A percentile compares a stretch with the other conserved stretches of the same genome.
Conservation (phyloP, 2,113 vertebrate species). For the Ovis canadensis region DNA sequence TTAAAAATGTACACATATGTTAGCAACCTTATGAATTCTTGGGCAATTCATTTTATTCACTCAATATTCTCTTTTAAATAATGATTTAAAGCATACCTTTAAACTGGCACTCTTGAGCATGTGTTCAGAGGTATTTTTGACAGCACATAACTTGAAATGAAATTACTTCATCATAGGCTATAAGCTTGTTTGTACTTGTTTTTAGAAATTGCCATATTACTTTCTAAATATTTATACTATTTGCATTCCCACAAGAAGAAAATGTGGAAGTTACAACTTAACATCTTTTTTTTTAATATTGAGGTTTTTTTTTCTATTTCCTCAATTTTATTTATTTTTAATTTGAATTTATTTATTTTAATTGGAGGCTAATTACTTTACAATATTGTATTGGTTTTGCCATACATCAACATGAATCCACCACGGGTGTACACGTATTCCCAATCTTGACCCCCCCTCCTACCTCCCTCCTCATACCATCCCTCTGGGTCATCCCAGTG, state of each 20-base stretch:
- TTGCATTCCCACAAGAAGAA: neutral
- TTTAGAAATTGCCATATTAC: neutral
- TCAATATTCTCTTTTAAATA: neutral
- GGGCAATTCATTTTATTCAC: neutral
- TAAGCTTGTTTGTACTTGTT: neutral
- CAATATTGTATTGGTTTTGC: no score
- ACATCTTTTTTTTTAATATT: neutral
- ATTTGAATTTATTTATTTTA: no score
- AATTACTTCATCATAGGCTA: neutral
- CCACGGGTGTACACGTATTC: no score
- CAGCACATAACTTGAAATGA: neutral
- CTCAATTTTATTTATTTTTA: no score
- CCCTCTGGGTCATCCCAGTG: no score
- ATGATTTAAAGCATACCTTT: neutral
- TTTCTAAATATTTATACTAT: neutral
- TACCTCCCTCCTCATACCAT: no score
- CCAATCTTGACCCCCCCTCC: rapidly evolving
- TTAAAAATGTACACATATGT: neutral
- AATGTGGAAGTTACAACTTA: neutral
- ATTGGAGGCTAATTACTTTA: no score
- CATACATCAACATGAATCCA: no score
- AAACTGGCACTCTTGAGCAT: neutral
- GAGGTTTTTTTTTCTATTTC: no score
- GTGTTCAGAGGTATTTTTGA: neutral
- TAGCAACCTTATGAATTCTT: neutral